Percentiles rank a stretch among this genome's conserved stretches.
These are phyloP conservation scores for Apteryx owenii DNA, from an alignment of 2,113 vertebrate species.

Conservation along the genomic window DNA sequence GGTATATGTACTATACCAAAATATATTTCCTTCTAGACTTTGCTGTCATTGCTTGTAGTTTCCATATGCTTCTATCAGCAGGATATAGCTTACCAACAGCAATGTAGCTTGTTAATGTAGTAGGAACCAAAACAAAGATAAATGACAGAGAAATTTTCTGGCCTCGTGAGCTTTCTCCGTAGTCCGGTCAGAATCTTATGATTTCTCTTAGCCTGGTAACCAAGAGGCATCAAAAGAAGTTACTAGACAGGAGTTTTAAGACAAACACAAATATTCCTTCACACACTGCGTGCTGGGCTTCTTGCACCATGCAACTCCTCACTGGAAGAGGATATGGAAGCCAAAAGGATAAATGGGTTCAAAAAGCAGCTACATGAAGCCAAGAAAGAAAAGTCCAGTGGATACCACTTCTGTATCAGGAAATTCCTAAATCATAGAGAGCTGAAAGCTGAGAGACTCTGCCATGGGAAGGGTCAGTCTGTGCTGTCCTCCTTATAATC, in stretches of 20 bases:
- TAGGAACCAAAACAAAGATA: neutral
- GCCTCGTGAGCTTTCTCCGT: neutral
- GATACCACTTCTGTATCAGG: neutral
- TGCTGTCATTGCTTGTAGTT: neutral
- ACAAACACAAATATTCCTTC: neutral
- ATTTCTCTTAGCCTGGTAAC: neutral
- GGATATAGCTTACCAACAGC: neutral
- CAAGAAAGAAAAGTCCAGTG: neutral
- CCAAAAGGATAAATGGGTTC: neutral
- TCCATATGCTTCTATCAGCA: neutral
- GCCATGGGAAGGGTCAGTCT: constrained; percentile 12
- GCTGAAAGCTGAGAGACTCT: neutral
- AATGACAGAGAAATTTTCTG: neutral
- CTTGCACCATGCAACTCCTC: neutral
- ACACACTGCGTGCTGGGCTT: rapidly evolving
- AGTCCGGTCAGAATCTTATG: neutral
- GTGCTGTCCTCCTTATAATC: neutral
- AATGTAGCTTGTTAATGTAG: neutral
- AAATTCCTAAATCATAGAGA: constrained; percentile 25
- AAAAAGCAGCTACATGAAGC: neutral
- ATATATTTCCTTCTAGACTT: neutral
- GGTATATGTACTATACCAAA: rapidly evolving
- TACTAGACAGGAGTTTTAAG: neutral
- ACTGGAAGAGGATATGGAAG: neutral
- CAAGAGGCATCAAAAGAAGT: neutral